phyloP scores from a whole-genome alignment of 2,888 invertebrate species.

The Drosophila diplacantha region DNA sequence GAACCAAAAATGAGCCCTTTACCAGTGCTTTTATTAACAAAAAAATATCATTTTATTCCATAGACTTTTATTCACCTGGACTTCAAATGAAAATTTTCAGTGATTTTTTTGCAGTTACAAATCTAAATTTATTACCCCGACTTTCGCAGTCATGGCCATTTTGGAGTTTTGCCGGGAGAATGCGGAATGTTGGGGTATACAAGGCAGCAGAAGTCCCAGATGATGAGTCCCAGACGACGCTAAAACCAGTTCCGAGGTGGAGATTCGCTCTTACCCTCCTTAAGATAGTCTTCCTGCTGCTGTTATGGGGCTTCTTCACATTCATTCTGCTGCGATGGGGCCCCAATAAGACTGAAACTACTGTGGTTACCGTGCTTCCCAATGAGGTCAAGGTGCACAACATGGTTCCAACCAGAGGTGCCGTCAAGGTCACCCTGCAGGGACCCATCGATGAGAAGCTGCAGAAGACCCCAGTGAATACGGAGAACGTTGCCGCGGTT shows the following conservation, averaged over 20 bases:
- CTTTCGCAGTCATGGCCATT: not conserved
- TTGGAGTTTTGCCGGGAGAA: constrained; percentile 73
- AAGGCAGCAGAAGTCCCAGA: constrained; percentile 72
- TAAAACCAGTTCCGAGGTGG: not conserved
- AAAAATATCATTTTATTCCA: not conserved
- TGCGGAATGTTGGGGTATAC: too few species aligned
- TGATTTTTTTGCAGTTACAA: not conserved
- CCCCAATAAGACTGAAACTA: not conserved
- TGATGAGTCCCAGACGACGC: not conserved
- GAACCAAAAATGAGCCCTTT: not conserved
- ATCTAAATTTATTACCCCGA: not conserved
- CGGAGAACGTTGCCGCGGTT: not conserved
- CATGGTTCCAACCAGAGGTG: too few species aligned
- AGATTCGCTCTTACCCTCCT: not conserved
- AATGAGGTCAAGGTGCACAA: not conserved
- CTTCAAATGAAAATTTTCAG: not conserved
- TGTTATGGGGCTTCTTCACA: not conserved
- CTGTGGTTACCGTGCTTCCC: not conserved
- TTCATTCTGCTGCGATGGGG: not conserved
- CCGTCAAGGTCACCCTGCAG: not conserved
- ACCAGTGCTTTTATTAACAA: not conserved
- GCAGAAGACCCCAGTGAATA: not conserved
- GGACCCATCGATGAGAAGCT: constrained; percentile 1
- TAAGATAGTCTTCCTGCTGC: not conserved
- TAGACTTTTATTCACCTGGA: not conserved